These are phyloP conservation scores for Zoanthus gigantus DNA, from an alignment of 92 coral and sea anemone genomes.

Conservation along the genomic window DNA sequence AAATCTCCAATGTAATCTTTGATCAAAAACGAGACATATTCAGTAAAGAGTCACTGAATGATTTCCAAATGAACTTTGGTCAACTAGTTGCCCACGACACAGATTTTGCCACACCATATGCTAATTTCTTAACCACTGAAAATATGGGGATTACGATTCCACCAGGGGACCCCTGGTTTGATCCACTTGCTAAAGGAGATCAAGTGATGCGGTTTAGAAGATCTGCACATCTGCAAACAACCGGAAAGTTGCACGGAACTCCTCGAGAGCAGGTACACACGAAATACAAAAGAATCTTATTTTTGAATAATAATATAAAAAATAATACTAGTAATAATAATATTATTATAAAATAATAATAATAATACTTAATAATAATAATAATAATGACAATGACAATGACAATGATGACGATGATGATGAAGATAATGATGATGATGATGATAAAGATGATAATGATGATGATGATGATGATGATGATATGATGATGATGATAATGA, in stretches of 20 bases:
- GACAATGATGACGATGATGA: no score
- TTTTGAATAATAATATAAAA: no score
- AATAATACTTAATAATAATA: no score
- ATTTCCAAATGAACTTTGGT: slow-evolving; percentile 96
- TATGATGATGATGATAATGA: no score
- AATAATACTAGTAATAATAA: no score
- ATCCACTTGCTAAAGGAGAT: slow-evolving; percentile 89
- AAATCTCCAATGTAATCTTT: slow-evolving; percentile 86
- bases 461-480: no score
- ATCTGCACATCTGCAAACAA: slow-evolving; percentile 92
- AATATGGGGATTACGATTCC: slow-evolving; percentile 95
- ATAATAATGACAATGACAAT: no score
- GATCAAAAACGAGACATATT: slow-evolving; percentile 84
- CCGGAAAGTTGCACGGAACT: slow-evolving; percentile 87
- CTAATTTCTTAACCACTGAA: slow-evolving; percentile 92
- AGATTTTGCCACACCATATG: slow-evolving; percentile 98
- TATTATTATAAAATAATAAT: no score
- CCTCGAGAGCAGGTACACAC: slow-evolving; percentile 92
- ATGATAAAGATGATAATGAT: no score
- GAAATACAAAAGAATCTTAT: no score
- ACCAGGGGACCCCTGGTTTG: slow-evolving; percentile 97
- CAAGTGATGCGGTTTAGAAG: slow-evolving; percentile 97
- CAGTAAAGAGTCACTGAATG: slow-evolving; percentile 85
- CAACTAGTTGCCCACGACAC: slow-evolving; percentile 97
- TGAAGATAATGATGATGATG: no score